Base-by-base conservation (phyloP, 35 echinoderm and acorn worm species). In the Apostichopus parvimensis region DNA sequence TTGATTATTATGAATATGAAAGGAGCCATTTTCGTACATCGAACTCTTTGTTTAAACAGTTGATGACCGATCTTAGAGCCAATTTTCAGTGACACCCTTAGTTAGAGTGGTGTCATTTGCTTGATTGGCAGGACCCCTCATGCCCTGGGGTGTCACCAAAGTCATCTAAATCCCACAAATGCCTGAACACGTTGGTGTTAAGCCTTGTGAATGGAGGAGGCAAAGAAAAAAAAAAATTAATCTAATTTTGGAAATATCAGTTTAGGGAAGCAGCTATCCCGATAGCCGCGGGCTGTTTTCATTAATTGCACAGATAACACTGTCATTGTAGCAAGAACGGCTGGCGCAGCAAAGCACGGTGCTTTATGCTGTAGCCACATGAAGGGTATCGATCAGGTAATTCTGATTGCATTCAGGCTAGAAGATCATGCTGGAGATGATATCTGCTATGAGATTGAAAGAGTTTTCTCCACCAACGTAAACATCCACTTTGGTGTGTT, bases 211-310 rank as follows among this genome's bases (percentile, higher is more conserved):
- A 68, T 68, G 18, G 64, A 68, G 64, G 18, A 11, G 18, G 64
- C 34, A 45, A 45, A 45, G 2, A 68, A 28, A 55, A 82, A 82
- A 82, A 82, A 82, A 82, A 56, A 34, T 55, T 82, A 82, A 82
- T 82, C 79, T 82, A 84, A 59, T 84, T 84, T 84, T 58, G 57
- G 81, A 84, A 84, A 84, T 84, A 84, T 84, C 81, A 84, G 81
- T 84, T 84, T 84, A 58, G 57, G 81, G 12, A 84, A 23, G 81
- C 52, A 45, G 55, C 81, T 84, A 57, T 84, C 81, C 18, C 55
- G 8, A 20, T 84, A 84, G 81, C 81, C 81, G 18, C 17, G 55
- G 81, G 81, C 81, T 84, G 81, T 84, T 84, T 56, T 84, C 81
- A 58, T 84, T 58, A 84, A 84, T 58, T 57, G 52, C 71, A 75